A percentile compares a stretch with the other conserved stretches of the same genome.
Evolutionary conservation across 2,888 invertebrate species (phyloP).

Genomic region (Eupithecia vulgata): DNA sequence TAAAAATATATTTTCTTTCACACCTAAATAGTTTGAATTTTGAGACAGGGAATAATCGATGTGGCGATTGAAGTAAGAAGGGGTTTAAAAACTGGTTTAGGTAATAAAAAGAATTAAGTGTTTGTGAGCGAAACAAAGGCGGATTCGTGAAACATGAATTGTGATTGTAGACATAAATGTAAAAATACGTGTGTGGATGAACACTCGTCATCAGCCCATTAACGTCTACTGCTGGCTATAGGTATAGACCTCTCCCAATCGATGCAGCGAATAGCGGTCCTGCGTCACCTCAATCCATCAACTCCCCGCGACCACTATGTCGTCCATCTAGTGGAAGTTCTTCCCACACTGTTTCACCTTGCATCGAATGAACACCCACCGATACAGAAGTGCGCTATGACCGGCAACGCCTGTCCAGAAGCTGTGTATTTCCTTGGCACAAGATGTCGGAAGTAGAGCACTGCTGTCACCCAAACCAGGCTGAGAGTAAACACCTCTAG

Average conservation of each 20-base stretch:
- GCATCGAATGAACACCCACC: slow-evolving; percentile 54
- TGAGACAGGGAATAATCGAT: too few species aligned
- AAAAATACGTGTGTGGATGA: too few species aligned
- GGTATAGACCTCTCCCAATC: neutral
- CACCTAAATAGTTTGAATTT: too few species aligned
- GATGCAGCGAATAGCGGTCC: neutral
- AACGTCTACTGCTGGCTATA: neutral
- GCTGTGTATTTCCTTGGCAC: slow-evolving; percentile 90
- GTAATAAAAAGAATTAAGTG: too few species aligned
- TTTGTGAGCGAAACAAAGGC: too few species aligned
- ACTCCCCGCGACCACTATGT: neutral
- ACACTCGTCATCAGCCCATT: neutral
- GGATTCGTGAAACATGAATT: too few species aligned
- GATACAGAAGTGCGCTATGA: slow-evolving; percentile 90
- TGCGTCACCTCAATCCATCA: neutral
- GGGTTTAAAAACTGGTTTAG: too few species aligned
- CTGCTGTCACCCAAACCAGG: slow-evolving; percentile 91
- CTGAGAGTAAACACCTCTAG: slow-evolving; percentile 91
- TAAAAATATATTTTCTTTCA: too few species aligned
- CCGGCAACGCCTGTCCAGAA: slow-evolving; percentile 90
- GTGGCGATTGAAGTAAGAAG: too few species aligned
- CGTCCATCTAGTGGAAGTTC: neutral
- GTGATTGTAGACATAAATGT: too few species aligned
- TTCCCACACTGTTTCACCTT: neutral
- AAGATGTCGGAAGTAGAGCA: slow-evolving; percentile 91